phyloP scores from a whole-genome alignment of 2,797 vertebrate species.

The Sparus aurata region DNA sequence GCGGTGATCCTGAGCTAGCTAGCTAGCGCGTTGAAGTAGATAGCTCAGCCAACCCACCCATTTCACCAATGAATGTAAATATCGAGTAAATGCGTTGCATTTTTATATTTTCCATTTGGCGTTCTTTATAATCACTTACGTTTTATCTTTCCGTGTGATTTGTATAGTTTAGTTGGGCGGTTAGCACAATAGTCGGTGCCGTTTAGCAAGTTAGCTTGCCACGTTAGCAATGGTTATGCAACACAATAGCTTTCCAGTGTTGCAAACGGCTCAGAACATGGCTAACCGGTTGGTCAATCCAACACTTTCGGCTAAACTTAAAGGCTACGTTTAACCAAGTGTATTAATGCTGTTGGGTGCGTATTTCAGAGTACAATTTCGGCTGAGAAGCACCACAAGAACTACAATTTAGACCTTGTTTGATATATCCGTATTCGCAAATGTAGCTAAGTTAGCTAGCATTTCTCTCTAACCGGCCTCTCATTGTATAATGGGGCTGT shows the following conservation, averaged over 20 bases:
- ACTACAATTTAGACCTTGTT: accelerated
- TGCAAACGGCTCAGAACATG: neutral
- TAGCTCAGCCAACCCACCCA: conserved; percentile 20
- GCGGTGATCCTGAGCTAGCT: neutral
- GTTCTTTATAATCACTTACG: accelerated
- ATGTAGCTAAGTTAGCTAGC: neutral
- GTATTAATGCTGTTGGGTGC: neutral
- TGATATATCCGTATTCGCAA: accelerated
- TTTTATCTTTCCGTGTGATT: accelerated
- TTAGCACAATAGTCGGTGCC: accelerated
- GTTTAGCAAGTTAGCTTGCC: conserved; percentile 35
- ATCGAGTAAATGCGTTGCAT: accelerated
- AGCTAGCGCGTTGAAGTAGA: conserved; percentile 31
- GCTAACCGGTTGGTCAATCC: conserved; percentile 34
- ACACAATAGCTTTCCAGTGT: conserved; percentile 65
- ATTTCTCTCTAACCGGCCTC: neutral
- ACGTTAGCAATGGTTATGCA: conserved; percentile 71
- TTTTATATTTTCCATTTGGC: accelerated
- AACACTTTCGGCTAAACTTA: neutral
- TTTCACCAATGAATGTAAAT: neutral
- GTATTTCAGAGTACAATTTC: too few species aligned
- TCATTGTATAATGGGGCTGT: neutral
- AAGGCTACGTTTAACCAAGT: accelerated
- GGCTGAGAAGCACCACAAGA: too few species aligned
- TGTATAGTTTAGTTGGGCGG: accelerated